These are phyloP conservation scores for Vanessa atalanta DNA, from an alignment of 1,140 invertebrate species.

Conservation along the genomic window DNA sequence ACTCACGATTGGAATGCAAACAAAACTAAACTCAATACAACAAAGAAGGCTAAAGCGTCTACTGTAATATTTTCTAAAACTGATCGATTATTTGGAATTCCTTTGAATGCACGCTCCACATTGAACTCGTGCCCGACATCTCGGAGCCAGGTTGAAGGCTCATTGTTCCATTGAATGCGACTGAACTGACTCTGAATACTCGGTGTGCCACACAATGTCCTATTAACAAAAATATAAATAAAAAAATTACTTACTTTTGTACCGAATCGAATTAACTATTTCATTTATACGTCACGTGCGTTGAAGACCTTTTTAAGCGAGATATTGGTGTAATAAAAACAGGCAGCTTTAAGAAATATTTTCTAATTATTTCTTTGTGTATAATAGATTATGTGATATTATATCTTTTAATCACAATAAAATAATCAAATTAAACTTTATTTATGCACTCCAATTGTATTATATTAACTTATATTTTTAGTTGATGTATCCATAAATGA, in stretches of 20 bases:
- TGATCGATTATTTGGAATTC: constrained; percentile 44
- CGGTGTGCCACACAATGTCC: constrained; percentile 9
- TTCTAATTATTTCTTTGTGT: no score
- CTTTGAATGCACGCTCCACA: constrained; percentile 12
- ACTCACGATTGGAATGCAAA: constrained; percentile 4
- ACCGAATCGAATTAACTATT: constrained; percentile 36
- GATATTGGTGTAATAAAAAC: no score
- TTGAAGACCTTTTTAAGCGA: background rate
- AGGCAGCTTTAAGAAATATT: no score
- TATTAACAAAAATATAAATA: constrained; percentile 19
- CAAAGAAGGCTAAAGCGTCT: constrained; percentile 29
- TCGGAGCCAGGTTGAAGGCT: constrained; percentile 32
- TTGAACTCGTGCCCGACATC: constrained; percentile 22
- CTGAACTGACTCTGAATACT: constrained; percentile 7
- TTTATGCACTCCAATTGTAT: no score
- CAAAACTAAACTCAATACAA: constrained; percentile 3
- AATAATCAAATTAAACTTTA: no score
- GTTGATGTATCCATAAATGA: background rate
- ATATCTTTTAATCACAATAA: no score
- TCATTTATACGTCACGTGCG: constrained; percentile 25
- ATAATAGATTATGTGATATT: no score
- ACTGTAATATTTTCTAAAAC: constrained; percentile 28
- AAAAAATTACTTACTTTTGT: background rate
- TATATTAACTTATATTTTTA: no score
- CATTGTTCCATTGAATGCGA: constrained; percentile 42